A percentile compares a stretch with the other conserved stretches of the same genome.
Conservation (phyloP, 2,113 vertebrate genomes). For the Paradisaea rubra region DNA sequence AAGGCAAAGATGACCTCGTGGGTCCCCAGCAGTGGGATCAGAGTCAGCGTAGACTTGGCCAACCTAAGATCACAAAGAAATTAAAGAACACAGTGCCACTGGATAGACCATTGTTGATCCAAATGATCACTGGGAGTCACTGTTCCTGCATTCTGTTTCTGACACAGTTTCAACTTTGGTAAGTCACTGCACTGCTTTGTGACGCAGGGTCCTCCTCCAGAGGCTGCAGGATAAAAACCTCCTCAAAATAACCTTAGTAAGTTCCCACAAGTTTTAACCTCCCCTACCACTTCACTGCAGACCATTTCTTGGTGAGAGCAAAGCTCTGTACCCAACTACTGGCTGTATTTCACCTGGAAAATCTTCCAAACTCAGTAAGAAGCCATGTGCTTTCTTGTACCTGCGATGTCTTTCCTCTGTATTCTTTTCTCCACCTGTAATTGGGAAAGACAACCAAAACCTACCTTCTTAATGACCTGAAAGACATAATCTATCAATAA, state of each 20-base stretch:
- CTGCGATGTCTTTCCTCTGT: not conserved
- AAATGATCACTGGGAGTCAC: not conserved
- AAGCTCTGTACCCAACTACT: not conserved
- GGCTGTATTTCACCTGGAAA: not conserved
- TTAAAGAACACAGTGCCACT: not conserved
- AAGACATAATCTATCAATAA: not conserved
- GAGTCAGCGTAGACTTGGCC: conserved; percentile 86
- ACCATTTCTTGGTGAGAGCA: not conserved
- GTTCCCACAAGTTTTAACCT: not conserved
- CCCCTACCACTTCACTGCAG: not conserved
- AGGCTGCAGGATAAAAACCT: not conserved
- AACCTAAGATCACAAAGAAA: conserved; percentile 67
- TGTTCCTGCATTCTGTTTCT: not conserved
- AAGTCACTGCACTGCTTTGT: not conserved
- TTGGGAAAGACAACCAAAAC: not conserved
- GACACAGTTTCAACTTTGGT: not conserved
- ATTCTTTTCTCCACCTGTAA: not conserved
- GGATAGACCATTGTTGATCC: not conserved
- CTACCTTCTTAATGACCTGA: not conserved
- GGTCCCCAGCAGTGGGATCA: conserved; percentile 86
- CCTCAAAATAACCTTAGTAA: not conserved
- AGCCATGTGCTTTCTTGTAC: not conserved
- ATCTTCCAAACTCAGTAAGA: not conserved
- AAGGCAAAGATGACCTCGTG: conserved; percentile 87
- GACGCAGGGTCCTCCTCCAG: not conserved